Evolutionary conservation across 2,797 vertebrate species (phyloP).

Genomic region (Nothura maculosa): DNA sequence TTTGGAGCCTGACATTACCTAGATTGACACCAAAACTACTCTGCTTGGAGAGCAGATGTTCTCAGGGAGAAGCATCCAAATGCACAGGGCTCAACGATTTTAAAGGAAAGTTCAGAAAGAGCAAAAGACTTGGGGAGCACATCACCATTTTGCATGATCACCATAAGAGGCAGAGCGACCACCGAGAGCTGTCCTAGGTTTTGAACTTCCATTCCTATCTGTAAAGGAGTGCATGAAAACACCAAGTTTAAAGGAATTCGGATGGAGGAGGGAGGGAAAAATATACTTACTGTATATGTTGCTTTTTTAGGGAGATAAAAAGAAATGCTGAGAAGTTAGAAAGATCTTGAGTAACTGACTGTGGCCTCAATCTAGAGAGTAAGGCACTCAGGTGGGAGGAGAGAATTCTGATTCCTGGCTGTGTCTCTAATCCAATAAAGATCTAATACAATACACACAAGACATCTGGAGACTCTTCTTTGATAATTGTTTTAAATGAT

Average conservation of each 20-base stretch:
- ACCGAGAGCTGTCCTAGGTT: not conserved
- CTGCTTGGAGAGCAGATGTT: not conserved
- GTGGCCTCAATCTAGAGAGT: not conserved
- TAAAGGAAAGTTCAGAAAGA: not conserved
- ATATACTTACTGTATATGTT: not conserved
- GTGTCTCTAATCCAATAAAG: not conserved
- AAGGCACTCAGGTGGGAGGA: not conserved
- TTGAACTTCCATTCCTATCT: not conserved
- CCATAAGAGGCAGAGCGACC: not conserved
- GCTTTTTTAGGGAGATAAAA: not conserved
- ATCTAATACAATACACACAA: not conserved
- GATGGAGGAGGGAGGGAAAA: fast-evolving
- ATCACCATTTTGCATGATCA: not conserved
- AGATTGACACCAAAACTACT: not conserved
- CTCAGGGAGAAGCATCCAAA: fast-evolving
- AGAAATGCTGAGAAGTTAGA: not conserved
- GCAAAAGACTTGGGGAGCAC: fast-evolving
- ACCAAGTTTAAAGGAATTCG: fast-evolving
- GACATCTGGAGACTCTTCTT: constrained; percentile 3
- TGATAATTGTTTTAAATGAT: constrained; percentile 47
- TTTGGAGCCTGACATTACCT: fast-evolving
- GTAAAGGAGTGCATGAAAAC: not conserved
- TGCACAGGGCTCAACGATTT: not conserved
- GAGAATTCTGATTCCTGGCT: not conserved
- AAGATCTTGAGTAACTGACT: not conserved